Evolutionary conservation across 2,113 vertebrate genomes (phyloP).

Genomic region (Neodon shergylaensis): DNA sequence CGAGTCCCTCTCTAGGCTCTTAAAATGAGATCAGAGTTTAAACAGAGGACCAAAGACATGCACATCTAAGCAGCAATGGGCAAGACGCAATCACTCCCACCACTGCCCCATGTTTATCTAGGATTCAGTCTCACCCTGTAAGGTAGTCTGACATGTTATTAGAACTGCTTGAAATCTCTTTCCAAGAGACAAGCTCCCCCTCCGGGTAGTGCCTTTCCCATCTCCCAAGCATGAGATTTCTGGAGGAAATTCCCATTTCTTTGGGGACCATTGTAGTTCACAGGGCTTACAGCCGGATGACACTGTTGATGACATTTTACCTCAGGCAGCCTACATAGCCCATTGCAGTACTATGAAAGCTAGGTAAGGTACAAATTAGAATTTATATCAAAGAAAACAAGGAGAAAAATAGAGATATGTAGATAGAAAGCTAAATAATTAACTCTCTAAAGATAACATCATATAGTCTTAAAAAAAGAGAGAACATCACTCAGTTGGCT

Average conservation of each 20-base stretch:
- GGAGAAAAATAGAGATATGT: not conserved
- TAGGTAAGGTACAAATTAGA: not conserved
- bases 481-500: not conserved
- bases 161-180: not conserved
- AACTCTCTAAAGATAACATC: not conserved
- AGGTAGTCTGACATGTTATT: not conserved
- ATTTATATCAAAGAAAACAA: not conserved
- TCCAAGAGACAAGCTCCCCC: not conserved
- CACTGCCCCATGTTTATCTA: too few relatives aligned
- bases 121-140: not conserved
- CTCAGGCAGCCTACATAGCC: not conserved
- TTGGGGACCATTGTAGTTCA: not conserved
- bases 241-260: not conserved
- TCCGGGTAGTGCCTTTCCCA: not conserved
- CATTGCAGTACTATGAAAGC: not conserved
- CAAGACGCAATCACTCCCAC: not conserved
- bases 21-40: not conserved
- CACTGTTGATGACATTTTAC: not conserved
- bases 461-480: not conserved
- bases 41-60: not conserved
- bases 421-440: not conserved
- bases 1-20: not conserved
- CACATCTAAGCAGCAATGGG: not conserved
- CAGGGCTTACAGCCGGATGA: not conserved
- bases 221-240: not conserved